Conservation (phyloP, 2,113 vertebrate genomes). For the Pelecanus crispus region DNA sequence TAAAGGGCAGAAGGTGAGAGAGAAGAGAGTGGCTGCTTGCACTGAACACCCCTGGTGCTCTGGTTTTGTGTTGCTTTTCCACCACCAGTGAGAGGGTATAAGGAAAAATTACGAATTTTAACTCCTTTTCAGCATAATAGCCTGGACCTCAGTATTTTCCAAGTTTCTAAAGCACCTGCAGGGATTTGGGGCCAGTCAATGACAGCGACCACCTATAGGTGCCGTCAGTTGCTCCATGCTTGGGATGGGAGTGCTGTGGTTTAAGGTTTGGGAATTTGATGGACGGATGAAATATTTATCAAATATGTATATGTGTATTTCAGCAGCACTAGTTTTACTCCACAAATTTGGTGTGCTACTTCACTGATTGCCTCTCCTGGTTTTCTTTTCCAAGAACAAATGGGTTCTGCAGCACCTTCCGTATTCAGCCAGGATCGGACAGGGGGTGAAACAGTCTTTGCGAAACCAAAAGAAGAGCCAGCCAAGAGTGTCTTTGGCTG, state of each 20-base stretch:
- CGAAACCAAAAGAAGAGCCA: slow-evolving; percentile 73
- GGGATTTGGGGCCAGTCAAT: background rate
- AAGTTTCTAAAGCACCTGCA: background rate
- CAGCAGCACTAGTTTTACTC: background rate
- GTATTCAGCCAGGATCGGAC: slow-evolving; percentile 84
- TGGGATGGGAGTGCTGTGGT: background rate
- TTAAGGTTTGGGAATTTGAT: background rate
- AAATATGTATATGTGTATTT: background rate
- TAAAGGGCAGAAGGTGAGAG: background rate
- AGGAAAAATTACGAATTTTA: background rate
- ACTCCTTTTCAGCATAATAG: background rate
- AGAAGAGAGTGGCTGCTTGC: background rate
- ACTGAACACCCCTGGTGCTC: background rate
- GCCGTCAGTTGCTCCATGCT: background rate
- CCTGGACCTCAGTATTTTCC: background rate
- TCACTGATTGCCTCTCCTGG: background rate
- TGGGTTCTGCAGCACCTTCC: slow-evolving; percentile 85
- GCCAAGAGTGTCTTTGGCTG: slow-evolving; percentile 87
- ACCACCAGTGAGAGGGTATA: background rate
- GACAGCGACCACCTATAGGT: background rate
- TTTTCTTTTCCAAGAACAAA: slow-evolving; percentile 77
- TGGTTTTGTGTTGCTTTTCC: background rate
- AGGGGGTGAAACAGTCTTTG: slow-evolving; percentile 84
- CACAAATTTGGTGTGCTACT: accelerated
- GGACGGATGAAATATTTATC: background rate